These are phyloP conservation scores for Addax nasomaculatus DNA, from an alignment of 2,113 vertebrate genomes.

Conservation along the genomic window DNA sequence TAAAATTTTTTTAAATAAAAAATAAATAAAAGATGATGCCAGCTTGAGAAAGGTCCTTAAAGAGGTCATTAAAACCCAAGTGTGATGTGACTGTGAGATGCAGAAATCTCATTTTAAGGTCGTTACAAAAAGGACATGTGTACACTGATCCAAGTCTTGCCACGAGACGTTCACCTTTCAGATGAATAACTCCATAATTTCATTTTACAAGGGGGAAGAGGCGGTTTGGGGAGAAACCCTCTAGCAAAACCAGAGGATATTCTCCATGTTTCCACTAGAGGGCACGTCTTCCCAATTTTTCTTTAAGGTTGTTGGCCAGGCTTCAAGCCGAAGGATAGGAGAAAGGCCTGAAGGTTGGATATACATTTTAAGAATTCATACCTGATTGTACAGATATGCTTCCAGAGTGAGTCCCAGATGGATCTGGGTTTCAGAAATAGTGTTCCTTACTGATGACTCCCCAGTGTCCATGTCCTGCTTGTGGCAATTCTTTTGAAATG, in stretches of 20 bases:
- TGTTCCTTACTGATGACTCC: not conserved
- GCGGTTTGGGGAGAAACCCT: not conserved
- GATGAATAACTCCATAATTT: not conserved
- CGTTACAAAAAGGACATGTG: not conserved
- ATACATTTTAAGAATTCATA: not conserved
- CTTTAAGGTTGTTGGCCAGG: not conserved
- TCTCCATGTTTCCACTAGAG: conserved; percentile 30
- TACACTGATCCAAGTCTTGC: not conserved
- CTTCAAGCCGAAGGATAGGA: not conserved
- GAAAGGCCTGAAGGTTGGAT: not conserved
- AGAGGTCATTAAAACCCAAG: not conserved
- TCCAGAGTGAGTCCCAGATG: not conserved
- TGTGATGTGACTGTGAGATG: not conserved
- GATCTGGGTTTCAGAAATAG: not conserved
- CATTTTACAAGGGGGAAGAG: not conserved
- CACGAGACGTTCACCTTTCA: not conserved
- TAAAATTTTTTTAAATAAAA: too few species aligned
- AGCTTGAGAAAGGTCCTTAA: not conserved
- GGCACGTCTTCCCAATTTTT: not conserved
- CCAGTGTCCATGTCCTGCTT: not conserved
- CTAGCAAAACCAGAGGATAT: not conserved
- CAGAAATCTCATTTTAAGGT: not conserved
- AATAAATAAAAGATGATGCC: not conserved
- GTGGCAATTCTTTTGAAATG: not conserved
- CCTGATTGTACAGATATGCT: not conserved